Base-by-base conservation (phyloP, 2,113 vertebrate genomes). In the Hirundichthys speculiger region DNA sequence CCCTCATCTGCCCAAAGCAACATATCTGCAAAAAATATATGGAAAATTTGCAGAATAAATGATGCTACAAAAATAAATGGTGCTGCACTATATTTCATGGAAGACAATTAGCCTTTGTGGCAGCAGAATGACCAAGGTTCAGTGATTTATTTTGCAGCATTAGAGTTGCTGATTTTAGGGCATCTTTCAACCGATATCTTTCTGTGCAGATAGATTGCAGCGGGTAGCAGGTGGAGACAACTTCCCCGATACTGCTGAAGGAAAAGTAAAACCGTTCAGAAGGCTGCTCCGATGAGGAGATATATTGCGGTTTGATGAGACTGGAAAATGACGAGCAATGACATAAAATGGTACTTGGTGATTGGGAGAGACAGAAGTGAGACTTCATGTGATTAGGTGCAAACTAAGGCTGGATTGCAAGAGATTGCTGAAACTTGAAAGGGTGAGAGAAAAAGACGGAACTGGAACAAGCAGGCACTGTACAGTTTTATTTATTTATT, bases 311-410 rank as follows among this genome's bases (percentile, higher is more conserved):
- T 87, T 69, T 85, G 79, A 83, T 68, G 77, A 86, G 73, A 60
- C 72, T 68, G 75, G 60, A 78, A 82, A 81, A 85, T 83, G 81
- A 81, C 83, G 70, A 70, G 75, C 80, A 76, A 83, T 81, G 86
- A 85, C 82, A 82, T 67, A 70, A 88, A 88, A 86, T 80, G 73
- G 50, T 75, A 69, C 58, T 69, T 13, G 46, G 75, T 87, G 87
- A 89, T 89, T 90, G 71, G 73, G 52, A 63, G 62, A 77, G 84
- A 85, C 78, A 73, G 73, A 53, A 82, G 80, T 52, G 83, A 82
- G 81, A 75, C 79, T 77, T 79, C 60, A 42, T 59, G 74, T 85
- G 87, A 89, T 90, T 85, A 76, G 72, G 79, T 73, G 76, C 73
- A 79, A 86, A 74, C 84, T 74, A 55, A 70, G 80, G 69, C 27